A percentile compares a stretch with the other conserved stretches of the same genome.
Evolutionary conservation across 2,888 invertebrate species (phyloP).

Genomic region (Ochropleura leucogaster): DNA sequence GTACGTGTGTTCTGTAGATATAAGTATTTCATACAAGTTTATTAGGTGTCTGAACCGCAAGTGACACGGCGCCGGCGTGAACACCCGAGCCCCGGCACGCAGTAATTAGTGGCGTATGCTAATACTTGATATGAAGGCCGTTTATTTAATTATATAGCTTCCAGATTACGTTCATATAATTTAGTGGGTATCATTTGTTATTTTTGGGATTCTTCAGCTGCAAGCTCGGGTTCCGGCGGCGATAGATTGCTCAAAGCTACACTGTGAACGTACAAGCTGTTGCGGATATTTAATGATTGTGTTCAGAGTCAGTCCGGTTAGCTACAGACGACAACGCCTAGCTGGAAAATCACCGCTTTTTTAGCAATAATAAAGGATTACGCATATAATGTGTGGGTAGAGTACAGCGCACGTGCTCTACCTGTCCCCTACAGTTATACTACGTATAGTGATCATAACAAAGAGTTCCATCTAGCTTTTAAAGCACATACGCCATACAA

Average conservation of each 20-base stretch:
- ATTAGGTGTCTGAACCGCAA: slow-evolving; percentile 32
- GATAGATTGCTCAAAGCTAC: background rate
- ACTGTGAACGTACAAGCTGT: background rate
- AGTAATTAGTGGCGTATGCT: slow-evolving; percentile 63
- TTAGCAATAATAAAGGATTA: background rate
- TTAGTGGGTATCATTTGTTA: slow-evolving; percentile 36
- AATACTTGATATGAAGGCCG: slow-evolving; percentile 54
- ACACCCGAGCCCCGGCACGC: slow-evolving; percentile 57
- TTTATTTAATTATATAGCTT: slow-evolving; percentile 60
- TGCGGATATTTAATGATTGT: background rate
- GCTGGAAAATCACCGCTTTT: background rate
- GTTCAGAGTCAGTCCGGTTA: background rate
- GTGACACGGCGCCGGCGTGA: slow-evolving; percentile 68
- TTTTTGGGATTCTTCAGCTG: slow-evolving; percentile 38
- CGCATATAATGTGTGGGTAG: background rate
- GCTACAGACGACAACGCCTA: background rate
- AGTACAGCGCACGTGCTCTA: too few species aligned
- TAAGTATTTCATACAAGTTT: slow-evolving; percentile 36
- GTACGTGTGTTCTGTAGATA: slow-evolving; percentile 9
- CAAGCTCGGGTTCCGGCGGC: slow-evolving; percentile 14
- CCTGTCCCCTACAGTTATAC: background rate
- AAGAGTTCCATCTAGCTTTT: background rate
- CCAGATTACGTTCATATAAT: slow-evolving; percentile 32
- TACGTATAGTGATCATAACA: background rate
- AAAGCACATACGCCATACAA: background rate